Conservation (phyloP, 2,113 vertebrate genomes). For the Microcebus griseorufus region DNA sequence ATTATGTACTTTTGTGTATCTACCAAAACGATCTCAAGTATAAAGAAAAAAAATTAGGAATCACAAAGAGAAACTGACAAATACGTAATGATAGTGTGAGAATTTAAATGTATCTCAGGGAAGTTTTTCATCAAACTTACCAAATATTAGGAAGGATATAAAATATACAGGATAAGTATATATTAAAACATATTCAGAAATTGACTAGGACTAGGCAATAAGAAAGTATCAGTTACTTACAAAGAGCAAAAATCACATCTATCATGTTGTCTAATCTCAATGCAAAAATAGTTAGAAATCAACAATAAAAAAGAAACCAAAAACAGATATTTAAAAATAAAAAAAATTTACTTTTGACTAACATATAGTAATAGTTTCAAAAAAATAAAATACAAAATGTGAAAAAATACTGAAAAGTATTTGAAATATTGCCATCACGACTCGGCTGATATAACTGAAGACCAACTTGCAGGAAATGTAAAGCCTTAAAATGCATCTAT, state of each 20-base stretch:
- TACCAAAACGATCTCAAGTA: background rate
- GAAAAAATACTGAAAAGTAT: background rate
- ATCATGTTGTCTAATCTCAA: background rate
- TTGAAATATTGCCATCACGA: background rate
- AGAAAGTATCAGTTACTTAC: background rate
- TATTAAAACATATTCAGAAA: background rate
- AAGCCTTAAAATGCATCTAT: background rate
- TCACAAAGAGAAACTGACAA: background rate
- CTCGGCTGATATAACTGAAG: background rate
- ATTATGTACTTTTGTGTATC: too few species aligned
- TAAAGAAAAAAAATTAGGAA: background rate
- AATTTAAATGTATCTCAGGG: too few species aligned
- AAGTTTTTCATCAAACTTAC: too few species aligned
- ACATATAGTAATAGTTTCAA: background rate
- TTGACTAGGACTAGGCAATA: background rate
- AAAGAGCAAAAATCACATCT: background rate
- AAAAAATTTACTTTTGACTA: background rate
- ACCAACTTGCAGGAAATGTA: background rate
- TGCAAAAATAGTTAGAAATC: background rate
- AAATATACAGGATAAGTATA: background rate
- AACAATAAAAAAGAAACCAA: background rate
- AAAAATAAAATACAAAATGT: background rate
- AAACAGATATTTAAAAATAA: background rate
- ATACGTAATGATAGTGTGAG: background rate
- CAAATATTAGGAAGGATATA: background rate